phyloP scores from a whole-genome alignment of 2,113 vertebrate species.

The Leucopsar rothschildi region DNA sequence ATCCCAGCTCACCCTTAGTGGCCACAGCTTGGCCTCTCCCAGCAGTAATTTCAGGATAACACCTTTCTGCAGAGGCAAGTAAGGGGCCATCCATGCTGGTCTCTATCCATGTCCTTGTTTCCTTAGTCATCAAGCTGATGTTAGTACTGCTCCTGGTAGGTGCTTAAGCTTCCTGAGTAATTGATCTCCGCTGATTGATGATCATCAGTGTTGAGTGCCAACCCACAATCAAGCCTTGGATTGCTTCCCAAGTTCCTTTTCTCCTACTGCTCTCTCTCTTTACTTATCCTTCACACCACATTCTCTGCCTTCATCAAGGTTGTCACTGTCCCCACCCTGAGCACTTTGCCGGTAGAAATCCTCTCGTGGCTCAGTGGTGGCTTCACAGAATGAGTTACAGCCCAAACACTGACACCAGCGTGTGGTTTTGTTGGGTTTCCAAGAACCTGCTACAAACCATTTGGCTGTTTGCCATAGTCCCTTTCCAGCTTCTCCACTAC shows the following conservation, averaged over 20 bases:
- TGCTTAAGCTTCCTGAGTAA: not conserved
- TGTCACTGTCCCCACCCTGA: not conserved
- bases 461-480: not conserved
- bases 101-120: not conserved
- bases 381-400: not conserved
- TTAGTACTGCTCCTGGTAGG: not conserved
- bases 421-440: not conserved
- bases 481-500: not conserved
- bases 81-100: not conserved
- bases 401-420: accelerated
- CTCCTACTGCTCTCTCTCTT: not conserved
- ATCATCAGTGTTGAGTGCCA: not conserved
- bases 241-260: not conserved
- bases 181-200: not conserved
- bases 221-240: not conserved
- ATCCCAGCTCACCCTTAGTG: not conserved
- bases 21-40: not conserved
- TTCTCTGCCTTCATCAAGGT: not conserved
- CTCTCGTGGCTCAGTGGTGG: not conserved
- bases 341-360: not conserved
- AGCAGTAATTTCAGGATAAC: not conserved
- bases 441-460: not conserved
- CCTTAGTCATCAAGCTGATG: not conserved
- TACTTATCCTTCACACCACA: accelerated
- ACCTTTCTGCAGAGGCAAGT: not conserved